Conservation (phyloP, 1,140 invertebrate genomes). For the Stegodyphus dumicola region DNA sequence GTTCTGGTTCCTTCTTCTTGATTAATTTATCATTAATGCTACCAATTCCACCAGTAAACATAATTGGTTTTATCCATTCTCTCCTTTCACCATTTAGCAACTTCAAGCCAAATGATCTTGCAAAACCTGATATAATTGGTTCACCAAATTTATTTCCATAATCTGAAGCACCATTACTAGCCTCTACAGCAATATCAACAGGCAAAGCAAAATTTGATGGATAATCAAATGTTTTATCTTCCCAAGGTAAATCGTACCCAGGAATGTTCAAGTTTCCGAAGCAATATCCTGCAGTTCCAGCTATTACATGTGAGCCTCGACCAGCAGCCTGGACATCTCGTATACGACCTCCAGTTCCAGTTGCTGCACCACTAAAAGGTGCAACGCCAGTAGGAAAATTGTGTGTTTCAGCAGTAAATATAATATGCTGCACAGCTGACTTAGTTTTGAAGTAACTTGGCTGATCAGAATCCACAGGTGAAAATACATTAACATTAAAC, state of each 20-base stretch:
- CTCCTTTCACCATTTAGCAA: constrained; percentile 77
- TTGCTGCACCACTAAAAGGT: constrained; percentile 87
- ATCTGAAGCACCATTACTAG: constrained; percentile 97
- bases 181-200: constrained; percentile 89
- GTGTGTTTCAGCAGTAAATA: constrained; percentile 98
- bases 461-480: constrained; percentile 72
- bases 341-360: constrained; percentile 92
- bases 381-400: constrained; percentile 91
- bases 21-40: constrained; percentile 85
- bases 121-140: constrained; percentile 91
- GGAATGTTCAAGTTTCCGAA: constrained; percentile 93
- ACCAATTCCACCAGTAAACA: constrained; percentile 97
- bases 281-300: constrained; percentile 95
- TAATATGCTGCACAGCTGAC: constrained; percentile 83
- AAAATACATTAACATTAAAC: constrained; percentile 79
- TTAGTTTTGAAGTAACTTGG: constrained; percentile 76
- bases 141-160: constrained; percentile 99
- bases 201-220: constrained; percentile 91
- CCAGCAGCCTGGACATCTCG: constrained; percentile 95
- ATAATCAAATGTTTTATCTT: constrained; percentile 80
- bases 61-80: constrained; percentile 98
- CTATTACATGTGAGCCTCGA: constrained; percentile 89
- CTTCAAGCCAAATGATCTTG: constrained; percentile 86
- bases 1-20: constrained; percentile 77
- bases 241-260: constrained; percentile 90